These are phyloP conservation scores for Trachelus iudaicus DNA, from an alignment of 2,888 invertebrate species.

Conservation along the genomic window DNA sequence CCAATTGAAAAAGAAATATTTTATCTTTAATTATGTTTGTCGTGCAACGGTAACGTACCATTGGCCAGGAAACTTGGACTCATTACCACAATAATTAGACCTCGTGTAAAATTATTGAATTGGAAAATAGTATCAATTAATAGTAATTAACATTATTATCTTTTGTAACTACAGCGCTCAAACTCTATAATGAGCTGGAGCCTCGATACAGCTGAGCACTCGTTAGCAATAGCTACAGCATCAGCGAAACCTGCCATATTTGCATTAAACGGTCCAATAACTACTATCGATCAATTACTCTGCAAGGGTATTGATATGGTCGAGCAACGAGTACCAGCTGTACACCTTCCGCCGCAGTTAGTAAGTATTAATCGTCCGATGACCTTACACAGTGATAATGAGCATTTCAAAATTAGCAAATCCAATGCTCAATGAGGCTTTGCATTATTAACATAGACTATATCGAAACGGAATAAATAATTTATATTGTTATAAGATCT, in stretches of 20 bases:
- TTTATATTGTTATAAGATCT: constrained; percentile 70
- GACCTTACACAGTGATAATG: background rate
- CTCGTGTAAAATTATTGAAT: background rate
- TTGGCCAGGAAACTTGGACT: background rate
- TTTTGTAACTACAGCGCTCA: constrained; percentile 68
- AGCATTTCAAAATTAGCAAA: background rate
- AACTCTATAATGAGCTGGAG: constrained; percentile 82
- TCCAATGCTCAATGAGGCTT: background rate
- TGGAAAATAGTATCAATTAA: background rate
- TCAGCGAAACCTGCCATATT: constrained; percentile 79
- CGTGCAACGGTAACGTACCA: background rate
- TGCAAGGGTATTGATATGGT: constrained; percentile 87
- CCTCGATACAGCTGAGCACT: constrained; percentile 78
- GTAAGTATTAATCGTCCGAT: constrained; percentile 67
- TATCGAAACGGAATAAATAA: background rate
- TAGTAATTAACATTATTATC: background rate
- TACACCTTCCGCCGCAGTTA: constrained; percentile 86
- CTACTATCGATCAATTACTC: constrained; percentile 79
- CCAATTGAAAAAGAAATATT: too few species aligned
- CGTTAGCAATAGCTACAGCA: constrained; percentile 78
- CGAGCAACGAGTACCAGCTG: constrained; percentile 85
- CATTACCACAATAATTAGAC: background rate
- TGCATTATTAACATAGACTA: background rate
- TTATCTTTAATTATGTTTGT: background rate
- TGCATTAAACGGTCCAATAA: constrained; percentile 74